phyloP scores from a whole-genome alignment of 1,140 invertebrate species.

The Campoletis sonorensis region DNA sequence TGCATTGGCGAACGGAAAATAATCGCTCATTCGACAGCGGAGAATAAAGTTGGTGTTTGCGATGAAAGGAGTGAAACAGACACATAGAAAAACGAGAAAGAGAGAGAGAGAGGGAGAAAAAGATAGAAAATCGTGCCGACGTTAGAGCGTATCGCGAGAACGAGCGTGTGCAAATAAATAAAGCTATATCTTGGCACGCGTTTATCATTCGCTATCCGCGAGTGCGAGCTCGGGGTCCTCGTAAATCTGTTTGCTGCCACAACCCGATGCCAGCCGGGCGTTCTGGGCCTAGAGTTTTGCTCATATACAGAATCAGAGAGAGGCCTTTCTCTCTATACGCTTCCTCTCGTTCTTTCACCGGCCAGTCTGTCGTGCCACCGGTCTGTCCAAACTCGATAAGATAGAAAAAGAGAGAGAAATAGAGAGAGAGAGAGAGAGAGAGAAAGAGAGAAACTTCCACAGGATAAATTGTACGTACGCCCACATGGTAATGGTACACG shows the following conservation, averaged over 20 bases:
- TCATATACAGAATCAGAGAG: constrained; percentile 61
- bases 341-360: constrained; percentile 36
- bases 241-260: constrained; percentile 73
- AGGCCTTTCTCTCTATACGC: constrained; percentile 36
- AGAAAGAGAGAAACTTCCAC: neutral
- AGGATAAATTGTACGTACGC: neutral
- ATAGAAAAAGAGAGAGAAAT: too few species aligned
- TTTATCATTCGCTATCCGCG: constrained; percentile 76
- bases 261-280: constrained; percentile 60
- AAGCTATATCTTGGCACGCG: constrained; percentile 74
- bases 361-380: neutral
- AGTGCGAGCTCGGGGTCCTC: constrained; percentile 65
- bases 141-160: constrained; percentile 35
- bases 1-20: neutral
- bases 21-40: constrained; percentile 5
- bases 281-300: constrained; percentile 40
- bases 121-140: neutral
- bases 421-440: constrained; percentile 59
- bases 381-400: constrained; percentile 69
- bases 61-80: constrained; percentile 28
- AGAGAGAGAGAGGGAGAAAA: neutral
- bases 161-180: constrained; percentile 74
- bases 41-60: neutral
- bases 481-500: neutral
- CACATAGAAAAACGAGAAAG: neutral